Base-by-base conservation (phyloP, 2,888 invertebrate species). In the Xestia ashworthii region DNA sequence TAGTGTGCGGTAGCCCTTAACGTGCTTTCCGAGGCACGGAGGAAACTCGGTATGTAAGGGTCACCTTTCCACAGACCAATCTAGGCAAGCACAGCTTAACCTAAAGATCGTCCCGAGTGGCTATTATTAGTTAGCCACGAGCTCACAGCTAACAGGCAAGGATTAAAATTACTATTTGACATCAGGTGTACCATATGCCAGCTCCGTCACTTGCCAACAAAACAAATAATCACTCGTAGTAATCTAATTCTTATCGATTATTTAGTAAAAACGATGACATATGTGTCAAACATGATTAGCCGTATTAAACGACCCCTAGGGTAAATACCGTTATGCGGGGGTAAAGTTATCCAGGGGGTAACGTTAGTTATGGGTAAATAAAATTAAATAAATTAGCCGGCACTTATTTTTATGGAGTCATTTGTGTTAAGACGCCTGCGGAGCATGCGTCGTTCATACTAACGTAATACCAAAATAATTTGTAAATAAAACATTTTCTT, bases 261-360 rank as follows among this genome's bases (percentile, higher is more conserved):
- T 66, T 76, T 79, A 50, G 16, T 46, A 76, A 81, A 84, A 79
- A 73, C 72, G 71, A 65, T 86, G 88, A 83, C 91, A 90, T 90
- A 87, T 90, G 91, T 70, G 87, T 74, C 83, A 87, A 89, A 90
- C 87, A 87, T 86, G 89, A 90, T 90, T 89, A 88, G 46, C 55
- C 41, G 71, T 50, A 77, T 62, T 85, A 70, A 85, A 70, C 55
- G 25, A 66, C 65, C 83, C 83, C 78, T 68, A 65, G 74, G 53
- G 82, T 78, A 85, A 82, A 83, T 83, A 82, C 12, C n/a, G 50
- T 58, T 25, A 22, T 22, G 48, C 44, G 53, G 64, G 83, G 77
- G 76, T 41, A 64, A 50, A 3, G 0, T n/a, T 38, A 41, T 32
- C 16, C n/a, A 68, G 66, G 71, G 82, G 70, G 72, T 68, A 22